Conservation (phyloP, 2,888 invertebrate genomes). For the Polyploca ridens region DNA sequence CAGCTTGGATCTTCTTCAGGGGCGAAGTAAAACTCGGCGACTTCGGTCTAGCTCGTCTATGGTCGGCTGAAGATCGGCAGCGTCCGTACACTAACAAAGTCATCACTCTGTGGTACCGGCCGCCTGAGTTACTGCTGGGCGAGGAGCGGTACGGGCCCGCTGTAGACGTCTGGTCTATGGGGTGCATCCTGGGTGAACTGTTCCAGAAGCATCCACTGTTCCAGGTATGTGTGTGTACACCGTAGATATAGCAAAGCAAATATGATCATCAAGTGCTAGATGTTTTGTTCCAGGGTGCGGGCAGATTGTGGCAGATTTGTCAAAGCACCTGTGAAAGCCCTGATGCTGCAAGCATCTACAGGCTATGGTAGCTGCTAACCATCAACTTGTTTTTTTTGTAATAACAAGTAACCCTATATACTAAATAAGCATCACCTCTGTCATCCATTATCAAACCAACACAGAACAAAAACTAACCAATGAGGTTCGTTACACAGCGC, state of each 20-base stretch:
- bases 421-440: no score
- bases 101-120: constrained; percentile 99
- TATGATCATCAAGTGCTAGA: background rate
- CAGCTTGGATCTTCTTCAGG: constrained; percentile 78
- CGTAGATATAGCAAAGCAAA: background rate
- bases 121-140: constrained; percentile 97
- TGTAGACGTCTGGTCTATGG: constrained; percentile 99
- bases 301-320: no score
- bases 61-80: constrained; percentile 97
- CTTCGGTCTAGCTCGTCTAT: constrained; percentile 98
- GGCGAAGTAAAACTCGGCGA: constrained; percentile 99
- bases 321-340: no score
- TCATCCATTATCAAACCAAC: no score
- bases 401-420: no score
- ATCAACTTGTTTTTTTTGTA: no score
- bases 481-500: no score
- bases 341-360: no score
- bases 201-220: constrained; percentile 98
- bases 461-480: no score
- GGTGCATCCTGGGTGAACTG: constrained; percentile 99
- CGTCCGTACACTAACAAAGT: constrained; percentile 99
- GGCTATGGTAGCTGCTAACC: no score
- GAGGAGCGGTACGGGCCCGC: constrained; percentile 99
- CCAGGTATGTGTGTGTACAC: constrained; percentile 84
- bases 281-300: no score